Percentiles rank a stretch among this genome's conserved stretches.
Evolutionary conservation across 2,797 vertebrate genomes (phyloP).

Genomic region (Ceryle rudis): DNA sequence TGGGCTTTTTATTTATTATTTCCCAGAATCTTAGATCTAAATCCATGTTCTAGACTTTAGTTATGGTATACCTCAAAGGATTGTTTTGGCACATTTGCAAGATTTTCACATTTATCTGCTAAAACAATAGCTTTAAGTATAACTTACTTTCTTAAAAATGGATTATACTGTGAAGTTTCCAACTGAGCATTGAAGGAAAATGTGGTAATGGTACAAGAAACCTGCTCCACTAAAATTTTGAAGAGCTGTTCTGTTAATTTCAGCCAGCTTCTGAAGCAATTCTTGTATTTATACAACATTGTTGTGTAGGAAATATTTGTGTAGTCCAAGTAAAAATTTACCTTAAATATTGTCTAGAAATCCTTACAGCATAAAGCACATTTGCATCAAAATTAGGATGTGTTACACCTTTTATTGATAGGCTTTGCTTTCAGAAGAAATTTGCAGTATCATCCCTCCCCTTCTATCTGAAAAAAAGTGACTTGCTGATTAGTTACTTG

Average conservation of each 20-base stretch:
- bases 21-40: neutral
- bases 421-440: neutral
- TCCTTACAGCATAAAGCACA: neutral
- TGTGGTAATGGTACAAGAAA: neutral
- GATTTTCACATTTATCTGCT: neutral
- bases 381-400: neutral
- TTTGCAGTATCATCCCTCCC: neutral
- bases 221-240: neutral
- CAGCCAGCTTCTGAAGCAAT: neutral
- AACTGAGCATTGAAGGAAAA: neutral
- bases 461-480: neutral
- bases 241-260: neutral
- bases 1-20: neutral
- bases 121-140: neutral
- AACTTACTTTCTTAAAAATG: neutral
- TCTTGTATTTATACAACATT: neutral
- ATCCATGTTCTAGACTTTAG: neutral
- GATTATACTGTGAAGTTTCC: neutral
- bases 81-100: neutral
- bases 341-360: neutral
- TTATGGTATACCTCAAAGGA: neutral
- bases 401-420: neutral
- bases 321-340: neutral
- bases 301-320: fast-evolving
- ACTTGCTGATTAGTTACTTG: neutral